Conservation (phyloP, 2,888 invertebrate species). For the Campoletis raptor region DNA sequence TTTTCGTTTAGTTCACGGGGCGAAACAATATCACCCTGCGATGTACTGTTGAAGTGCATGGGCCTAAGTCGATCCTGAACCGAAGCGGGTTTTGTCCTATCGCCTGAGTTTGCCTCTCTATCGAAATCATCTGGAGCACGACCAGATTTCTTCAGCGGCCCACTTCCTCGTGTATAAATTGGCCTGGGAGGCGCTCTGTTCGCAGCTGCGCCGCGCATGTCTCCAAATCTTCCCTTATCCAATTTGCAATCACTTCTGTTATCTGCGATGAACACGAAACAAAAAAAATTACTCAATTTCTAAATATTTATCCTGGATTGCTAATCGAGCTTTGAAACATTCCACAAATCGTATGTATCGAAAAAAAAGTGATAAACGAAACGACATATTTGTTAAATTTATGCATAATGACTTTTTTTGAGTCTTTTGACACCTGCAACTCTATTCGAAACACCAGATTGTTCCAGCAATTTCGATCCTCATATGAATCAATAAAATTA, state of each 20-base stretch:
- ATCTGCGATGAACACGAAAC: slow-evolving; percentile 65
- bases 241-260: slow-evolving; percentile 75
- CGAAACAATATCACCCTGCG: slow-evolving; percentile 70
- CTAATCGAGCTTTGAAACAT: neutral
- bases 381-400: neutral
- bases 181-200: slow-evolving; percentile 89
- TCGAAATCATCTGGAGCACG: slow-evolving; percentile 88
- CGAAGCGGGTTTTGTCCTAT: slow-evolving; percentile 77
- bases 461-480: slow-evolving; percentile 13
- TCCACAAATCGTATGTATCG: neutral
- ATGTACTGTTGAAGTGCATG: slow-evolving; percentile 75
- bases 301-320: neutral
- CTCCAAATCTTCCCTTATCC: slow-evolving; percentile 83
- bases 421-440: slow-evolving; percentile 35
- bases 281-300: neutral
- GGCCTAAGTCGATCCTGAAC: slow-evolving; percentile 80
- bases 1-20: slow-evolving; percentile 33
- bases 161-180: slow-evolving; percentile 92
- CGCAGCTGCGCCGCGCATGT: slow-evolving; percentile 87
- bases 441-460: slow-evolving; percentile 6
- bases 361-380: neutral
- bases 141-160: slow-evolving; percentile 89
- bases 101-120: slow-evolving; percentile 76
- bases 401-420: neutral
- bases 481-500: neutral